phyloP scores from a whole-genome alignment of 2,113 vertebrate species.

The Pluvialis apricaria region DNA sequence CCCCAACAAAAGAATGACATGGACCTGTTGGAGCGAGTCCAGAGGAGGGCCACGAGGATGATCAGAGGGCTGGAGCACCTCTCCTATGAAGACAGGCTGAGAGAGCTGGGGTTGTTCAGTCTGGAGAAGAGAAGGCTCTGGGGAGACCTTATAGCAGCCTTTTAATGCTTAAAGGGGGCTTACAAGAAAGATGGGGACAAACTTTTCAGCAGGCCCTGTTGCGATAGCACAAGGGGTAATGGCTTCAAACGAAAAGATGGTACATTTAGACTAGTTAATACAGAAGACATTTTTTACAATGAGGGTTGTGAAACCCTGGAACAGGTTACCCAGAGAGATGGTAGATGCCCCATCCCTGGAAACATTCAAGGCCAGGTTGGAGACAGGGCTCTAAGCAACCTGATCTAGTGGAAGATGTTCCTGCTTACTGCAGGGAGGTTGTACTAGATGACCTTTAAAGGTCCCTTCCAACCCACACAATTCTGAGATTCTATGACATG shows the following conservation, averaged over 20 bases:
- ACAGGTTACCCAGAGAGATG: background rate
- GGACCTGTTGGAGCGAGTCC: background rate
- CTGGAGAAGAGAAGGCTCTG: background rate
- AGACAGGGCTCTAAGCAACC: background rate
- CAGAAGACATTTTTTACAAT: background rate
- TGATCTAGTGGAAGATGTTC: background rate
- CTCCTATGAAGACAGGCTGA: background rate
- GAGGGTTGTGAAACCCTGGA: background rate
- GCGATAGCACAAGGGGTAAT: background rate
- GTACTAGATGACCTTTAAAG: background rate
- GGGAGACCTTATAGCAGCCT: background rate
- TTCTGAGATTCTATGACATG: background rate
- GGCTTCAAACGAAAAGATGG: background rate
- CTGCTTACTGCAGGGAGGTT: background rate
- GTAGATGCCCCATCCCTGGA: background rate
- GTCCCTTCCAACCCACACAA: background rate
- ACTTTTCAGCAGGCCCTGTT: background rate
- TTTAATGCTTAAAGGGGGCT: background rate
- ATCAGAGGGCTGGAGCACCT: background rate
- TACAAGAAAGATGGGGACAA: background rate
- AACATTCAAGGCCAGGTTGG: background rate
- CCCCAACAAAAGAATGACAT: background rate
- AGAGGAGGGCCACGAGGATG: background rate
- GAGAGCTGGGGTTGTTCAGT: background rate
- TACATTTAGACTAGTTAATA: background rate